Conservation (phyloP, 2,113 vertebrate genomes). For the Gallinago media region DNA sequence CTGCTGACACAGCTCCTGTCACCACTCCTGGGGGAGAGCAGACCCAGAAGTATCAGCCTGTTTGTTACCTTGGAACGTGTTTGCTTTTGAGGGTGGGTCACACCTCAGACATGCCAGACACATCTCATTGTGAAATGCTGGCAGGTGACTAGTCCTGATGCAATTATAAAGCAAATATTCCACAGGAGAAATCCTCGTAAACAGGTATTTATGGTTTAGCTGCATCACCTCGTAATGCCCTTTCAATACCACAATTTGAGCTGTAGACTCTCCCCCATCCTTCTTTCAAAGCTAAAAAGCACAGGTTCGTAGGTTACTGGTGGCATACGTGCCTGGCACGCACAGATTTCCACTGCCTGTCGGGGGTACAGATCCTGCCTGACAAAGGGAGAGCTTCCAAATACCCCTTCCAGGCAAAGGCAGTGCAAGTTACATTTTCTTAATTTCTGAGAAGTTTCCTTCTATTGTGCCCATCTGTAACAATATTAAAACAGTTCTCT, state of each 20-base stretch:
- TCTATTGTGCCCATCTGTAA: not conserved
- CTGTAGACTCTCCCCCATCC: not conserved
- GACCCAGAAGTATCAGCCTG: not conserved
- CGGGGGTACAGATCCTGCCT: not conserved
- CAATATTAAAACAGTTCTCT: not conserved
- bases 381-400: not conserved
- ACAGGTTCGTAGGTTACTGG: not conserved
- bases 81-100: not conserved
- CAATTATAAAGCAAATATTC: not conserved
- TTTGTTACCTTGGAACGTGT: not conserved
- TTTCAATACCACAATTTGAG: not conserved
- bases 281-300: not conserved
- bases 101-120: not conserved
- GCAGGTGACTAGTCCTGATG: not conserved
- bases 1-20: not conserved
- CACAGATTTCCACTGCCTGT: not conserved
- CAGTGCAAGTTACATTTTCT: rapidly evolving
- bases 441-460: not conserved
- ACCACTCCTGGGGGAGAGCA: not conserved
- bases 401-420: not conserved
- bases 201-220: not conserved
- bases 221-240: not conserved
- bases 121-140: not conserved
- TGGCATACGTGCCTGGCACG: rapidly evolving
- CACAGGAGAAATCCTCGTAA: not conserved